phyloP scores from a whole-genome alignment of 1,140 invertebrate species.

The Hesperophylax magnus region DNA sequence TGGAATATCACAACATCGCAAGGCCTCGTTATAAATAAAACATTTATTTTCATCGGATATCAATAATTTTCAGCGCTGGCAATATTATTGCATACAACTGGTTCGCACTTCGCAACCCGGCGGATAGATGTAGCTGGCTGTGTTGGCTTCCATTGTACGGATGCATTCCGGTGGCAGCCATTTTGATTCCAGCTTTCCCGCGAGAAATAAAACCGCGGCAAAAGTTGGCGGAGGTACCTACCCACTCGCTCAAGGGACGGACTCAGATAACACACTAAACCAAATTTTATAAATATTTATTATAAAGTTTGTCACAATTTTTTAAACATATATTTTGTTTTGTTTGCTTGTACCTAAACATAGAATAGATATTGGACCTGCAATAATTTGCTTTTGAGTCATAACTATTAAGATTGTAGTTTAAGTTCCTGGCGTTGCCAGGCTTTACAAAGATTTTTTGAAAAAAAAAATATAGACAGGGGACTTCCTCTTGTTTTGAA shows the following conservation, averaged over 20 bases:
- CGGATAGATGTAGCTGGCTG: not conserved
- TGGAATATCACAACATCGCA: too few relatives aligned
- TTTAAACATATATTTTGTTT: too few relatives aligned
- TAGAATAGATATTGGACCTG: too few relatives aligned
- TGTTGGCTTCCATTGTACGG: conserved; percentile 1
- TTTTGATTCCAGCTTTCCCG: conserved; percentile 19
- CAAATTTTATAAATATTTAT: too few relatives aligned
- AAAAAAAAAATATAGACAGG: too few relatives aligned
- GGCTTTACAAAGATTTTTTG: too few relatives aligned
- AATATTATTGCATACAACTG: not conserved
- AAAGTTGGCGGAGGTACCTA: not conserved
- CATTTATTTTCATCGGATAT: not conserved
- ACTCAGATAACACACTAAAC: not conserved
- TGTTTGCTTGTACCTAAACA: too few relatives aligned
- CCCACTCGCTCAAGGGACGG: not conserved
- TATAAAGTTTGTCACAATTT: too few relatives aligned
- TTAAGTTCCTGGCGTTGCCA: too few relatives aligned
- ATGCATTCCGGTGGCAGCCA: conserved; percentile 16
- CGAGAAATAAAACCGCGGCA: conserved; percentile 20
- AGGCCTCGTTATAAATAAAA: not conserved
- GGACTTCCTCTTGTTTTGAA: too few relatives aligned
- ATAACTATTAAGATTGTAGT: too few relatives aligned
- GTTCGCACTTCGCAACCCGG: conserved; percentile 1
- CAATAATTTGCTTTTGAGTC: too few relatives aligned
- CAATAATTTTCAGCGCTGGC: not conserved